Evolutionary conservation across 2,113 vertebrate species (phyloP).

Genomic region (Paramormyrops kingsleyae): DNA sequence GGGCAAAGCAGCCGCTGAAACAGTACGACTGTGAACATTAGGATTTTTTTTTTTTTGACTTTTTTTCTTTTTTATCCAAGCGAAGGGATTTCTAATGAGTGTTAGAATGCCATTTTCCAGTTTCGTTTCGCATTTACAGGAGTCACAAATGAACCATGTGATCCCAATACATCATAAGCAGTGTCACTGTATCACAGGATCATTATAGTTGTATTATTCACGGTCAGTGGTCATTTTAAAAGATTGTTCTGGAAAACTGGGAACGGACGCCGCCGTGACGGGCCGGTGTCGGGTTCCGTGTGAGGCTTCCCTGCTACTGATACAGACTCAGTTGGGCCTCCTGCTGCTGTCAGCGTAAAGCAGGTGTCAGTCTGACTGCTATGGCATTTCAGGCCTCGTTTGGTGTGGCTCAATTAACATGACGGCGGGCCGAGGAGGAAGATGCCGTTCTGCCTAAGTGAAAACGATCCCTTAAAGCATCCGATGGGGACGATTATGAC

Average conservation of each 20-base stretch:
- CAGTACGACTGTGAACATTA: neutral
- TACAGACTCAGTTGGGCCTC: neutral
- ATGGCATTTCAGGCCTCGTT: constrained; percentile 48
- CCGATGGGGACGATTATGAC: constrained; percentile 65
- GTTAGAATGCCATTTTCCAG: neutral
- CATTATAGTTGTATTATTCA: neutral
- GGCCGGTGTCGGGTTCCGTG: neutral
- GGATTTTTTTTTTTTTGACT: neutral
- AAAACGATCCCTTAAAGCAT: constrained; percentile 55
- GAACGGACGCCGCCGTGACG: neutral
- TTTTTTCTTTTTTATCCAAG: neutral
- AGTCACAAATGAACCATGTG: neutral
- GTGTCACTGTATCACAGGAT: neutral
- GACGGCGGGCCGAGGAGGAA: constrained; percentile 47
- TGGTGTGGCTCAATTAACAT: constrained; percentile 58
- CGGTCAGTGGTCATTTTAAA: neutral
- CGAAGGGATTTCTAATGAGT: neutral
- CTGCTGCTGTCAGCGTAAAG: neutral
- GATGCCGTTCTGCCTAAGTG: constrained; percentile 46
- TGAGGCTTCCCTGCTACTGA: neutral
- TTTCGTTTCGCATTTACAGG: neutral
- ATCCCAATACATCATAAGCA: neutral
- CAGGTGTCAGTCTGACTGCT: constrained; percentile 29
- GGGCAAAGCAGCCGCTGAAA: neutral
- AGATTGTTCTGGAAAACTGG: neutral